A percentile compares a stretch with the other conserved stretches of the same genome.
phyloP scores from a whole-genome alignment of 2,113 vertebrate species.

The Corynorhinus townsendii region DNA sequence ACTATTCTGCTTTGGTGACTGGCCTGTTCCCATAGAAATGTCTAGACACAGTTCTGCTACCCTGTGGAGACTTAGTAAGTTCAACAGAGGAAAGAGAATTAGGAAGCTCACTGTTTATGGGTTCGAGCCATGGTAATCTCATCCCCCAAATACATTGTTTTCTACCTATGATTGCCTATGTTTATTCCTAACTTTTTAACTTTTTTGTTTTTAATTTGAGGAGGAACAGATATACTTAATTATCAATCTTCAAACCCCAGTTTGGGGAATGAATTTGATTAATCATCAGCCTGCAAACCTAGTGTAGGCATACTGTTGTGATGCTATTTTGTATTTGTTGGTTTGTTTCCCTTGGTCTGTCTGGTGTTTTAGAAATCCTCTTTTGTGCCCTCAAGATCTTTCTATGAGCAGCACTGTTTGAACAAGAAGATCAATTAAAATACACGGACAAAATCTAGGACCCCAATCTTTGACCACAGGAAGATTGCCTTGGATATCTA shows the following conservation, averaged over 20 bases:
- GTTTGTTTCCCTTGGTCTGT: neutral
- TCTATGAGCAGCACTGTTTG: neutral
- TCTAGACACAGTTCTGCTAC: neutral
- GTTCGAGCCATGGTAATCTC: neutral
- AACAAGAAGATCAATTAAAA: constrained; percentile 12
- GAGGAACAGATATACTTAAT: neutral
- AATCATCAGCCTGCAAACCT: neutral
- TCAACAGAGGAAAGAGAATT: neutral
- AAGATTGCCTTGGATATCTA: neutral
- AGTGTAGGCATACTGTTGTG: neutral
- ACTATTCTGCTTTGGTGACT: neutral
- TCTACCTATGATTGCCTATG: neutral
- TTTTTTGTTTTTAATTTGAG: neutral
- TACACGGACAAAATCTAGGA: neutral
- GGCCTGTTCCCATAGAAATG: neutral
- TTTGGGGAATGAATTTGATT: neutral
- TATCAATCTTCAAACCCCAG: neutral
- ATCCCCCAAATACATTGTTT: neutral
- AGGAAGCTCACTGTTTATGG: neutral
- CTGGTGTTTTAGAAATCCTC: neutral
- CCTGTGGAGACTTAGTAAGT: neutral
- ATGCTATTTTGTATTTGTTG: neutral
- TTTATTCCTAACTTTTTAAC: neutral
- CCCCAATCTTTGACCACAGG: neutral
- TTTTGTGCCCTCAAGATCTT: neutral